A percentile compares a stretch with the other conserved stretches of the same genome.
Conservation (phyloP, 2,888 invertebrate species). For the Syrista parreyssii region DNA sequence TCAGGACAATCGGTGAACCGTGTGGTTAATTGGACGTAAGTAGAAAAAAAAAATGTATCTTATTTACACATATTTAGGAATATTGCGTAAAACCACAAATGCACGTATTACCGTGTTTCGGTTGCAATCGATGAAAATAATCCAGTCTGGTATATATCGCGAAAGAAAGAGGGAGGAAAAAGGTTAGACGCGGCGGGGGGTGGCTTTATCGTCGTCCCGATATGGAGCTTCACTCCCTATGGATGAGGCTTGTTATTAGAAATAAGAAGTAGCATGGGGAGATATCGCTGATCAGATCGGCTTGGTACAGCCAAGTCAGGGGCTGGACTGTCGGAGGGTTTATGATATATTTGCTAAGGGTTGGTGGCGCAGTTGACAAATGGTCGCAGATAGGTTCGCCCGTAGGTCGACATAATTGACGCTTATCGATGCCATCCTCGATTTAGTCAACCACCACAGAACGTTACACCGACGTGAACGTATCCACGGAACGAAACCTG, state of each 20-base stretch:
- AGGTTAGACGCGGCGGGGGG: neutral
- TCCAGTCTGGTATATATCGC: neutral
- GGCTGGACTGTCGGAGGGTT: conserved; percentile 7
- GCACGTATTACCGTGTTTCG: neutral
- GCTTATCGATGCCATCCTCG: conserved; percentile 12
- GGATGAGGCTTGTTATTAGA: conserved; percentile 11
- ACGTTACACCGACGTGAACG: neutral
- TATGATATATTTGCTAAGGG: conserved; percentile 20
- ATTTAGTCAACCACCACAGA: neutral
- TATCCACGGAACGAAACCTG: neutral
- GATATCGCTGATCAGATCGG: conserved; percentile 17
- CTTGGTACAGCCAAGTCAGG: conserved; percentile 8
- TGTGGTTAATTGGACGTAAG: too few species aligned
- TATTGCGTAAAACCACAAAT: neutral
- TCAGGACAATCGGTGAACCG: too few species aligned
- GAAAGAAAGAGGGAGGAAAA: neutral
- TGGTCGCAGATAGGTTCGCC: conserved; percentile 12
- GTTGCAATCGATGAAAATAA: neutral
- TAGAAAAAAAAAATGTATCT: neutral
- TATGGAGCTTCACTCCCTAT: neutral
- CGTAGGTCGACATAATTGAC: conserved; percentile 16
- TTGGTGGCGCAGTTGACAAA: conserved; percentile 14
- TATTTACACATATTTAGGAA: neutral
- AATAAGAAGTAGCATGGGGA: conserved; percentile 12
- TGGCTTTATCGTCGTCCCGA: neutral